These are phyloP conservation scores for Parelbella ahira DNA, from an alignment of 2,888 invertebrate species.

Conservation along the genomic window DNA sequence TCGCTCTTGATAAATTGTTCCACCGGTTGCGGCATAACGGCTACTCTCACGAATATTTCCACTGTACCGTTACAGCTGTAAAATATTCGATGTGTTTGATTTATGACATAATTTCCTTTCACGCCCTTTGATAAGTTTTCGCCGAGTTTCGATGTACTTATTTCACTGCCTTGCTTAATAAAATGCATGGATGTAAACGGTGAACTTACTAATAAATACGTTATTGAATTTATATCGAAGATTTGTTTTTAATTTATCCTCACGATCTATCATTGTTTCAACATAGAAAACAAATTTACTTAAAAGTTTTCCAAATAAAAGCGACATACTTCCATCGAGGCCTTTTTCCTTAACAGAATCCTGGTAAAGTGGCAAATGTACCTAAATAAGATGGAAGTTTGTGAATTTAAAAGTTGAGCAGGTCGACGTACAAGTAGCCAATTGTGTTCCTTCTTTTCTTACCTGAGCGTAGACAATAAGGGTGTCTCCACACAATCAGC, in stretches of 20 bases:
- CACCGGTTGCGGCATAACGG: slow-evolving; percentile 63
- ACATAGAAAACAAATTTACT: slow-evolving; percentile 2
- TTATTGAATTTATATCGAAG: too few relatives aligned
- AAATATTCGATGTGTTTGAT: slow-evolving; percentile 64
- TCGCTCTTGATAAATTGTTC: slow-evolving; percentile 75
- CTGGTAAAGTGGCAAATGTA: slow-evolving; percentile 29
- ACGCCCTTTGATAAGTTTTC: slow-evolving; percentile 54
- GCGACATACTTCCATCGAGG: slow-evolving; percentile 5
- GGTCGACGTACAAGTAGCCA: slow-evolving; percentile 61
- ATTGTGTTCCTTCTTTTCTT: slow-evolving; percentile 67
- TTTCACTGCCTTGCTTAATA: too few relatives aligned
- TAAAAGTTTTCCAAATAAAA: slow-evolving; percentile 14
- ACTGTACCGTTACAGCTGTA: slow-evolving; percentile 60
- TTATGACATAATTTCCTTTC: slow-evolving; percentile 66
- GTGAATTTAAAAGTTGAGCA: slow-evolving; percentile 65
- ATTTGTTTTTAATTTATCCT: too few relatives aligned
- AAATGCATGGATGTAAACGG: too few relatives aligned
- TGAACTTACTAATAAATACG: too few relatives aligned
- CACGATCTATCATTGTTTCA: too few relatives aligned
- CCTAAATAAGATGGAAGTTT: slow-evolving; percentile 47
- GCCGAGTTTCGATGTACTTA: slow-evolving; percentile 32
- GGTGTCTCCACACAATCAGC: slow-evolving; percentile 72
- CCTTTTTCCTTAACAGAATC: slow-evolving; percentile 15
- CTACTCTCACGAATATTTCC: slow-evolving; percentile 66
- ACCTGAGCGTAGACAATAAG: slow-evolving; percentile 74